phyloP scores from a whole-genome alignment of 2,888 invertebrate genomes.

The Monopis laevigella region DNA sequence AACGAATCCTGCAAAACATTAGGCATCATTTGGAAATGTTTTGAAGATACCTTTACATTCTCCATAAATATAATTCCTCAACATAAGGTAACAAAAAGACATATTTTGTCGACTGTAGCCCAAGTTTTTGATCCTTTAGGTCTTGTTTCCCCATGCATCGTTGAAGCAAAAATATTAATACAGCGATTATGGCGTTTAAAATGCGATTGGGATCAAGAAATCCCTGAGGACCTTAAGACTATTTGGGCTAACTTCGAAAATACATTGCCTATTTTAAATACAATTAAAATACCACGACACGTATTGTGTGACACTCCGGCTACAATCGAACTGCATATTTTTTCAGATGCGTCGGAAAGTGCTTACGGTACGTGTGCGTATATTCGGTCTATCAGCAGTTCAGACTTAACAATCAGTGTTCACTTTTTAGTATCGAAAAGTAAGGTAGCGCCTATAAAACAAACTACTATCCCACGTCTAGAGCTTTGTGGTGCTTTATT shows the following conservation, averaged over 20 bases:
- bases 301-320: slow-evolving; percentile 3
- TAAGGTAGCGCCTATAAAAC: slow-evolving; percentile 14
- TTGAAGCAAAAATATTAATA: slow-evolving; percentile 10
- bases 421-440: slow-evolving; percentile 14
- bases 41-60: background rate
- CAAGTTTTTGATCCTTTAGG: slow-evolving; percentile 25
- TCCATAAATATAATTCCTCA: too few relatives aligned
- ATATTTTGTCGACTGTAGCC: slow-evolving; percentile 19
- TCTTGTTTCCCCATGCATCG: slow-evolving; percentile 18
- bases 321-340: slow-evolving; percentile 13
- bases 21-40: background rate
- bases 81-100: slow-evolving; percentile 25
- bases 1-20: background rate
- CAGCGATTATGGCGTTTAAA: slow-evolving; percentile 13
- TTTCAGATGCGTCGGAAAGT: slow-evolving; percentile 15
- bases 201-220: slow-evolving; percentile 7
- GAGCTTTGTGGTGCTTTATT: slow-evolving; percentile 14
- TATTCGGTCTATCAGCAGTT: slow-evolving; percentile 3
- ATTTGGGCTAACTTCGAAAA: background rate
- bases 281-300: slow-evolving; percentile 3
- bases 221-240: background rate
- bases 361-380: slow-evolving; percentile 17
- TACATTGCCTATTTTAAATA: slow-evolving; percentile 6
- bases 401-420: slow-evolving; percentile 2
- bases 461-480: slow-evolving; percentile 12